Conservation (phyloP, 2,888 invertebrate genomes). For the Cancer borealis region DNA sequence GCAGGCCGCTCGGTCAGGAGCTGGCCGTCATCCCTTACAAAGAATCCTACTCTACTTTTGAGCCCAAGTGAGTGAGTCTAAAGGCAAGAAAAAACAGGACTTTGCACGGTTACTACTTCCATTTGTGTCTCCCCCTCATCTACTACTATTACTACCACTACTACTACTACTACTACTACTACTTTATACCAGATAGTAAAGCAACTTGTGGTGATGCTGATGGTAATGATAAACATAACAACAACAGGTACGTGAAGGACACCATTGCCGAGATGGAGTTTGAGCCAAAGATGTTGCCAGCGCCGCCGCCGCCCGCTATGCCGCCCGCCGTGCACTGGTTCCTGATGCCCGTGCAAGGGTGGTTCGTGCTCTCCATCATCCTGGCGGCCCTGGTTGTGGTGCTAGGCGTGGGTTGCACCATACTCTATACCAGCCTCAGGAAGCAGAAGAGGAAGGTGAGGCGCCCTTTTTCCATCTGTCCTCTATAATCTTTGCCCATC, state of each 20-base stretch:
- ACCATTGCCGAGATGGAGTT: slow-evolving; percentile 69
- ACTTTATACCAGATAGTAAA: background rate
- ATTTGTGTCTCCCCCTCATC: background rate
- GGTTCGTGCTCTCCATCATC: slow-evolving; percentile 74
- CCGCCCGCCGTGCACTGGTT: slow-evolving; percentile 65
- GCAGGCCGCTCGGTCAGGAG: slow-evolving; percentile 54
- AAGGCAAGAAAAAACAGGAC: background rate
- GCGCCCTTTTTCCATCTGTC: background rate
- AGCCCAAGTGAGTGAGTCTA: slow-evolving; percentile 47
- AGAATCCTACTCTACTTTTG: slow-evolving; percentile 55
- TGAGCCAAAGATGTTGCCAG: slow-evolving; percentile 62
- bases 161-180: background rate
- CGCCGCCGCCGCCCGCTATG: slow-evolving; percentile 33
- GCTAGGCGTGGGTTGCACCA: slow-evolving; percentile 56
- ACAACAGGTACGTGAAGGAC: slow-evolving; percentile 67
- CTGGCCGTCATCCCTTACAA: slow-evolving; percentile 61
- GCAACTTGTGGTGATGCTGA: background rate
- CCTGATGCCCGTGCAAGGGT: slow-evolving; percentile 75
- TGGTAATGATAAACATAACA: background rate
- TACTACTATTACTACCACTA: slow-evolving; percentile 7
- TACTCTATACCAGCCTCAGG: slow-evolving; percentile 65
- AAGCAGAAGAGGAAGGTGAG: slow-evolving; percentile 69
- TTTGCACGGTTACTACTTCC: background rate
- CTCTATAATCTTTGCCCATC: background rate
- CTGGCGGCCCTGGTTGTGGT: slow-evolving; percentile 71